Evolutionary conservation across 2,797 vertebrate genomes (phyloP).

Genomic region (Benthosema pterotum): DNA sequence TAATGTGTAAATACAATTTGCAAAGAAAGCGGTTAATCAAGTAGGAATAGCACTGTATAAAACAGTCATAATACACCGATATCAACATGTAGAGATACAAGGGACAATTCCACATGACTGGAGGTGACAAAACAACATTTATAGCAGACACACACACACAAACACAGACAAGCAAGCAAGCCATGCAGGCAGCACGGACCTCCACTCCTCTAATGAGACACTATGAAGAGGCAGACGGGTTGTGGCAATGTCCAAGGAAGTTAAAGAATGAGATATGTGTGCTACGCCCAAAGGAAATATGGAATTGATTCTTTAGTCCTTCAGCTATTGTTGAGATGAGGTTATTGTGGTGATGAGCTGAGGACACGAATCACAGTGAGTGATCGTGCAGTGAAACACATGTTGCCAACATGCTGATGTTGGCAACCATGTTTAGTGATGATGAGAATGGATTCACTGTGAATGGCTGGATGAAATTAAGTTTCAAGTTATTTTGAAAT

Average conservation of each 20-base stretch:
- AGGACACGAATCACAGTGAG: slow-evolving; percentile 39
- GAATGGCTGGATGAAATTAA: slow-evolving; percentile 7
- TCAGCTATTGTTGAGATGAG: too few species aligned
- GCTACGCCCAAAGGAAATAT: neutral
- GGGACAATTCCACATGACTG: slow-evolving; percentile 22
- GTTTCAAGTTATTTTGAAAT: too few species aligned
- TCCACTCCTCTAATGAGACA: slow-evolving; percentile 48
- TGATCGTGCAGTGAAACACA: neutral
- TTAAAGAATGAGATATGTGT: neutral
- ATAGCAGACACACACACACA: slow-evolving; percentile 28
- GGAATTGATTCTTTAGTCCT: too few species aligned
- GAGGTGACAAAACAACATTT: slow-evolving; percentile 19
- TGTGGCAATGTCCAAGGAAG: slow-evolving; percentile 58
- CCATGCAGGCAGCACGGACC: slow-evolving; percentile 50
- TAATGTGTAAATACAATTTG: slow-evolving; percentile 26
- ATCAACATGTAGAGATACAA: slow-evolving; percentile 33
- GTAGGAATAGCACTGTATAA: slow-evolving; percentile 15
- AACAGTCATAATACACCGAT: slow-evolving; percentile 22
- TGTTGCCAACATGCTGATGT: neutral
- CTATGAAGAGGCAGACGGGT: slow-evolving; percentile 56
- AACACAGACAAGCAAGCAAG: slow-evolving; percentile 32
- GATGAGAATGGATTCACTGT: slow-evolving; percentile 8
- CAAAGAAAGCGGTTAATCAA: slow-evolving; percentile 18
- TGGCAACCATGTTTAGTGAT: slow-evolving; percentile 9
- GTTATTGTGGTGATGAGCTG: slow-evolving; percentile 16